Evolutionary conservation across 2,888 invertebrate genomes (phyloP).

Genomic region (Litoditis marina): DNA sequence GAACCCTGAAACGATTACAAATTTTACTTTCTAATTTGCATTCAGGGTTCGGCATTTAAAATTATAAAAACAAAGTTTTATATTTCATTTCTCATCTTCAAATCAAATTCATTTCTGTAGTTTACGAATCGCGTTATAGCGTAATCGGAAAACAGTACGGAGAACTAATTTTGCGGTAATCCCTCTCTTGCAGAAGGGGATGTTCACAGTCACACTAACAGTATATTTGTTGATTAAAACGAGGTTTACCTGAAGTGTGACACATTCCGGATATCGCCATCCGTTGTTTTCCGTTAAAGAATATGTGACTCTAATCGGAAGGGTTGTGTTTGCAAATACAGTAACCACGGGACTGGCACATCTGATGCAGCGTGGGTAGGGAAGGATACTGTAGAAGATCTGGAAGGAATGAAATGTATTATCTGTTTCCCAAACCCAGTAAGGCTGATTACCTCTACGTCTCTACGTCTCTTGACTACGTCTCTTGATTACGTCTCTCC

Average conservation of each 20-base stretch:
- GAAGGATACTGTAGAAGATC: constrained; percentile 35
- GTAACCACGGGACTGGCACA: constrained; percentile 33
- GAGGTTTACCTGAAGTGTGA: constrained; percentile 15
- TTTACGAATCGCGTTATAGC: too few relatives aligned
- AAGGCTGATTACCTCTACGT: not conserved
- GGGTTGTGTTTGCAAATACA: constrained; percentile 29
- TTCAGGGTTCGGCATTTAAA: too few relatives aligned
- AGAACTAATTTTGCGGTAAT: too few relatives aligned
- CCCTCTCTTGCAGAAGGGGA: too few relatives aligned
- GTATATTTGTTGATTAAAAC: too few relatives aligned
- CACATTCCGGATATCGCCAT: constrained; percentile 57
- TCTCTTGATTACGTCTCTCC: too few relatives aligned
- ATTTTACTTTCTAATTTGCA: too few relatives aligned
- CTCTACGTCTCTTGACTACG: not conserved
- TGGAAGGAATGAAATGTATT: constrained; percentile 14
- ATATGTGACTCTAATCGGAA: constrained; percentile 39
- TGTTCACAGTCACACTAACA: too few relatives aligned
- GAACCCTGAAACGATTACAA: too few relatives aligned
- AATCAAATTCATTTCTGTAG: too few relatives aligned
- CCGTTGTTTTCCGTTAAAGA: constrained; percentile 39
- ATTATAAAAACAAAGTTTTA: not conserved
- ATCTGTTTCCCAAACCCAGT: not conserved
- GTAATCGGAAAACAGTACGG: too few relatives aligned
- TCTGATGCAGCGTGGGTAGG: constrained; percentile 31
- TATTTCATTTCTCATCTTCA: not conserved